Percentiles rank a stretch among this genome's conserved stretches.
These are phyloP conservation scores for Sarcophilus harrisii DNA, from an alignment of 2,797 vertebrate genomes.

Conservation along the genomic window DNA sequence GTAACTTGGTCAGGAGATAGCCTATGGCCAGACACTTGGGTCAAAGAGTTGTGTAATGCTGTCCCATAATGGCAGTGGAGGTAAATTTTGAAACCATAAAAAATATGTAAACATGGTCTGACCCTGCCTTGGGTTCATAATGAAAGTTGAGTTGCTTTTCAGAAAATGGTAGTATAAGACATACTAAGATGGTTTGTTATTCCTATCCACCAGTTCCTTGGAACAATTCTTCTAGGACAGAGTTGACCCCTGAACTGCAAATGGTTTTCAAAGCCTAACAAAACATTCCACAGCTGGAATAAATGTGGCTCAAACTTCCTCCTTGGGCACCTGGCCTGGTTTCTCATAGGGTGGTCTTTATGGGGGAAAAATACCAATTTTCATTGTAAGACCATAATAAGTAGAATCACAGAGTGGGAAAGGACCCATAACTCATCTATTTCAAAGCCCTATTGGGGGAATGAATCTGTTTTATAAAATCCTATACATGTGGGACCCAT, in stretches of 20 bases:
- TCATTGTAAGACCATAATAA: neutral
- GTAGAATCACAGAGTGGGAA: neutral
- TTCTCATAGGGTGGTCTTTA: neutral
- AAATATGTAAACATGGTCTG: conserved; percentile 77
- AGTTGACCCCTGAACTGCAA: conserved; percentile 60
- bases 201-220: conserved; percentile 61
- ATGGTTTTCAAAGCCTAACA: conserved; percentile 70
- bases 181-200: conserved; percentile 2
- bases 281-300: conserved; percentile 57
- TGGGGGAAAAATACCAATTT: conserved; percentile 23
- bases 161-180: conserved; percentile 70
- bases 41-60: conserved; percentile 69
- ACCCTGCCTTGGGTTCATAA: conserved; percentile 74
- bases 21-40: conserved; percentile 33
- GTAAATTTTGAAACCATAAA: conserved; percentile 76
- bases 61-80: conserved; percentile 70
- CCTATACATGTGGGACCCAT: neutral
- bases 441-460: neutral
- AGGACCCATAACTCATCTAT: neutral
- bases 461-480: neutral
- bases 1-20: conserved; percentile 54
- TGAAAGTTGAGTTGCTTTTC: conserved; percentile 72
- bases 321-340: conserved; percentile 55
- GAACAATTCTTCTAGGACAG: conserved; percentile 66
- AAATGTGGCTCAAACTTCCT: conserved; percentile 54